Base-by-base conservation (phyloP, 2,888 invertebrate genomes). In the Machimus rusticus region DNA sequence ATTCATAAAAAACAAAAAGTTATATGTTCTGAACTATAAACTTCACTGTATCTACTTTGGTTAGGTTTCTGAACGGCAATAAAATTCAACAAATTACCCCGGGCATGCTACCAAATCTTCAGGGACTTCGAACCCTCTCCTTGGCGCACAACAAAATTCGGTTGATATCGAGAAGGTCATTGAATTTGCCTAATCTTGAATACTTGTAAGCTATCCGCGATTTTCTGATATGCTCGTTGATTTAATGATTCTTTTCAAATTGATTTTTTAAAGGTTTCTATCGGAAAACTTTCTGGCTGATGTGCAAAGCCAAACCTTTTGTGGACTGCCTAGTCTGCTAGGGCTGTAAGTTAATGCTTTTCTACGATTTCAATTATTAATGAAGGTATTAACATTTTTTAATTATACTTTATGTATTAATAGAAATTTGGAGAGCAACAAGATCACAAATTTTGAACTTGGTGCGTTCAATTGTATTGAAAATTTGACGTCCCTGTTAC, bases 351-450 rank as follows among this genome's bases (percentile, higher is more conserved):
- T 77, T 77, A 6, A 8, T 51, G 5, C 8, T 8, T 51, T 51
- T 51, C 19, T 16, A 16, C 51, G n/a, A 19, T 19, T 74, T 19
- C n/a, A 16, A 19, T 8, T 16, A n/a, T 46, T 46, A 46, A 46
- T 39, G 39, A 4, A 46, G 39, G 16, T 14, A 43, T 46, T 46
- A 8, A 9, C 28, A 74, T 66, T 77, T 39, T 3, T 86, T 28
- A 6, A 57, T 23, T 39, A 46, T 55, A n/a, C n/a, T 28, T 37
- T 14, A 16, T 78, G 5, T 66, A 16, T 85, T 66, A 28, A 43
- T 43, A 92, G 94, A 77, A 94, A 93, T 88, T 90, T 94, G 86
- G 93, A 94, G 90, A 93, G 93, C 88, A 94, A 94, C 89, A 90
- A 90, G 87, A 91, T 94, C 88, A 89, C 90, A 74, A 89, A 90